These are phyloP conservation scores for Spilarctia lutea DNA, from an alignment of 2,888 invertebrate genomes.

Conservation along the genomic window DNA sequence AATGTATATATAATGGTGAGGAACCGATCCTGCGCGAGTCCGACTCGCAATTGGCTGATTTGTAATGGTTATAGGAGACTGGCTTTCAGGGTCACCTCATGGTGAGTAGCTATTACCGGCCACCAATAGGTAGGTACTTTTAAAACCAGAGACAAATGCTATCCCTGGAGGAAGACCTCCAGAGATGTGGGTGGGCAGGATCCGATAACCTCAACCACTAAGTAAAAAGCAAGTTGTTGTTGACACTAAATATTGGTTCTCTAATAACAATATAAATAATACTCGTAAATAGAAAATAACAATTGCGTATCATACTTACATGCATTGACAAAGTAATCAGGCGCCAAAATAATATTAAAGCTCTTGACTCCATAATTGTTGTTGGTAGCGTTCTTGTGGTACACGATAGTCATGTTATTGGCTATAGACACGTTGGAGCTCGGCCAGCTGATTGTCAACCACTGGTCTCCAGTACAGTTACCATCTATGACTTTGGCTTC, in stretches of 20 bases:
- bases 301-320: slow-evolving; percentile 62
- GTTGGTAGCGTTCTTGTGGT: slow-evolving; percentile 69
- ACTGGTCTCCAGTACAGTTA: slow-evolving; percentile 68
- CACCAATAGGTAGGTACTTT: neutral
- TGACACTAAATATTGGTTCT: neutral
- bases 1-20: too few relatives aligned
- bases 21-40: too few relatives aligned
- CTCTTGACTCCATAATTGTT: slow-evolving; percentile 67
- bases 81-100: neutral
- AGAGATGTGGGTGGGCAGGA: too few relatives aligned
- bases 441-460: slow-evolving; percentile 62
- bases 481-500: slow-evolving; percentile 64
- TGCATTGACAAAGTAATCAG: slow-evolving; percentile 76
- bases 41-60: too few relatives aligned
- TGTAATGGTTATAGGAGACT: neutral
- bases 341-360: slow-evolving; percentile 66
- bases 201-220: neutral
- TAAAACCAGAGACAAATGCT: neutral
- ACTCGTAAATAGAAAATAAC: too few relatives aligned
- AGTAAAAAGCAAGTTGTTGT: neutral
- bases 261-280: too few relatives aligned
- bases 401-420: slow-evolving; percentile 66
- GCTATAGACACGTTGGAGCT: slow-evolving; percentile 37
- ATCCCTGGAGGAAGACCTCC: too few relatives aligned
- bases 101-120: neutral